Base-by-base conservation (phyloP, 2,888 invertebrate genomes). In the Strigamia transsilvanica region DNA sequence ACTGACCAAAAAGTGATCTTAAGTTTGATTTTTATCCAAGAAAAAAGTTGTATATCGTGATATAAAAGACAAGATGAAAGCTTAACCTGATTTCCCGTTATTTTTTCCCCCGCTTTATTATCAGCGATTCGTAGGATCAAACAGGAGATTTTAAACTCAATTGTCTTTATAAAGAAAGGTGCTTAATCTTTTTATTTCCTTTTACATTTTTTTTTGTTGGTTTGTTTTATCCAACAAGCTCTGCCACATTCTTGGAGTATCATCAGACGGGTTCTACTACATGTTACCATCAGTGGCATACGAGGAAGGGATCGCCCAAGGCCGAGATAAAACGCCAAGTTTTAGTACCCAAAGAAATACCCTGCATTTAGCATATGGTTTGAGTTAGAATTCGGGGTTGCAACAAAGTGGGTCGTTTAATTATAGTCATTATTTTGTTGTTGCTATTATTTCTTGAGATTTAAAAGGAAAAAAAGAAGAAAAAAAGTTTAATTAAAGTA, bases 101-200 rank as follows among this genome's bases (percentile, higher is more conserved):
- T 73, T 73, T 23, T 27, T 27, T 27, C 15, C 13, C 27, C 27
- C 27, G 27, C 27, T 27, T 73, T 73, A 38, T 38, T 73, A 73
- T 73, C 73, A 73, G 73, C 73, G 13, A 27, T 73, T 73, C 32
- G 32, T 73, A 73, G 73, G 73, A 32, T 73, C 73, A 73, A 18
- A 73, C 4, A 3, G 2, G 73, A 73, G 73, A 73, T 73, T 73
- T 73, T 32, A 23, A 73, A 73, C 73, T 73, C 73, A 73, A 73
- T 73, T 73, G 73, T 73, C 73, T 73, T 73, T 61, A n/a, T 73
- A 73, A 56, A 73, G 73, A 73, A 73, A 73, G 73, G 32, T 73
- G 73, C 73, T 73, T 73, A 73, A 73, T 73, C 73, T 32, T 32
- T 73, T 73, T 32, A 6, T 73, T 56, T 56, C 9, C 6, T 56